Conservation (phyloP, 1,140 invertebrate genomes). For the Phenacoccus solenopsis region DNA sequence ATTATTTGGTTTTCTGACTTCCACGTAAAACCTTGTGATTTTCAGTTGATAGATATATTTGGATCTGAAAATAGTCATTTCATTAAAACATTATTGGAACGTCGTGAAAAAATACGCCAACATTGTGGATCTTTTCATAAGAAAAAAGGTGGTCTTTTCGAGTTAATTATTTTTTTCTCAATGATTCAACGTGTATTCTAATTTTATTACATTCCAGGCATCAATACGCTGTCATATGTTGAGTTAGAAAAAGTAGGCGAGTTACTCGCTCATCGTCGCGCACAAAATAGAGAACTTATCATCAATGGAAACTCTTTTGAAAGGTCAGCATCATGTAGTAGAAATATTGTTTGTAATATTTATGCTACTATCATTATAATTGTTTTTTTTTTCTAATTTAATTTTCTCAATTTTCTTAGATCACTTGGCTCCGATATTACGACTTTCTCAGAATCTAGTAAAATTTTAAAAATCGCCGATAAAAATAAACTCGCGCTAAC, state of each 20-base stretch:
- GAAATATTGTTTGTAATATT: not conserved
- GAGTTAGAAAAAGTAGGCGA: not conserved
- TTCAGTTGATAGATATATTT: slow-evolving; percentile 17
- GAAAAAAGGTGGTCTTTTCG: not conserved
- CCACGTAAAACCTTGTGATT: slow-evolving; percentile 28
- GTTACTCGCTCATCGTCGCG: not conserved
- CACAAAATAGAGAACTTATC: not conserved
- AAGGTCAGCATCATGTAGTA: not conserved
- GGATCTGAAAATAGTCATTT: not conserved
- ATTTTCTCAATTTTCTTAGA: not conserved
- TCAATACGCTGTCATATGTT: not conserved
- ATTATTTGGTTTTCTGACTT: not conserved
- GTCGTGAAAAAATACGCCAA: not conserved
- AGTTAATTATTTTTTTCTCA: not conserved
- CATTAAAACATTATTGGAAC: not conserved
- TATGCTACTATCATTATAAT: not conserved
- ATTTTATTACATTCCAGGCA: no score
- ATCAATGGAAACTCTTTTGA: not conserved
- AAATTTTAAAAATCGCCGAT: not conserved
- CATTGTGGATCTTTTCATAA: not conserved
- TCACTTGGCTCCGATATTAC: not conserved
- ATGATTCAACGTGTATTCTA: no score
- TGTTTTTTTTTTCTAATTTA: not conserved
- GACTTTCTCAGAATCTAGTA: not conserved
- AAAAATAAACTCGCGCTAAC: slow-evolving; percentile 32